Conservation (phyloP, 2,113 vertebrate genomes). For the Heterotis niloticus region DNA sequence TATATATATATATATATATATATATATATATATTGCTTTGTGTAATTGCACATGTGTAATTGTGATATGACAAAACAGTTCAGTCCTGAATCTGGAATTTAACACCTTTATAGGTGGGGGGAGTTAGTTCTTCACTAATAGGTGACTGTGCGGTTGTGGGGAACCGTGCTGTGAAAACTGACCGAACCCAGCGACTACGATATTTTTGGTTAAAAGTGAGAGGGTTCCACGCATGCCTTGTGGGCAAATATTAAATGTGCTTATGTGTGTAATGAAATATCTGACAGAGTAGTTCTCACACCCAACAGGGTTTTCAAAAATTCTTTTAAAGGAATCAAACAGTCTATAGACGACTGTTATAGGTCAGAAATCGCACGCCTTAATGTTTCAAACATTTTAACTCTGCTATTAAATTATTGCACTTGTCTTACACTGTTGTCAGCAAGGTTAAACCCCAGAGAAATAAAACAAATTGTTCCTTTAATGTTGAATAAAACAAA, state of each 20-base stretch:
- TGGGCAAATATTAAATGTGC: not conserved
- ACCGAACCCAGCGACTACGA: no score
- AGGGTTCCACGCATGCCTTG: no score
- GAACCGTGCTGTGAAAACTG: no score
- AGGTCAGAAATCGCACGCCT: conserved; percentile 12
- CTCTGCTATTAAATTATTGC: conserved; percentile 9
- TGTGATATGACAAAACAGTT: no score
- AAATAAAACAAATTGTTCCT: conserved; percentile 77
- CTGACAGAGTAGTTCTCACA: not conserved
- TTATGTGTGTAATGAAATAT: conserved; percentile 5
- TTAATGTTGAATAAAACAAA: conserved; percentile 73
- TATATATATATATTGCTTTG: no score
- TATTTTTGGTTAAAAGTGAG: no score
- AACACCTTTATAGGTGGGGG: no score
- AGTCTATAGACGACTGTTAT: conserved; percentile 18
- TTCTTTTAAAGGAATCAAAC: not conserved
- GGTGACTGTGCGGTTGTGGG: no score
- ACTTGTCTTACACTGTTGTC: conserved; percentile 62
- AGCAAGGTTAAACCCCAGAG: conserved; percentile 75
- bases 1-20: no score
- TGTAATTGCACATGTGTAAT: no score
- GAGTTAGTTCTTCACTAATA: no score
- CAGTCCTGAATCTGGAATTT: no score
- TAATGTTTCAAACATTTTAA: conserved; percentile 17
- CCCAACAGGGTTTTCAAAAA: not conserved